Evolutionary conservation across 2,797 vertebrate species (phyloP), one percentile per base, ranked within the genome.

Genomic region (Aphelocoma californica): DNA sequence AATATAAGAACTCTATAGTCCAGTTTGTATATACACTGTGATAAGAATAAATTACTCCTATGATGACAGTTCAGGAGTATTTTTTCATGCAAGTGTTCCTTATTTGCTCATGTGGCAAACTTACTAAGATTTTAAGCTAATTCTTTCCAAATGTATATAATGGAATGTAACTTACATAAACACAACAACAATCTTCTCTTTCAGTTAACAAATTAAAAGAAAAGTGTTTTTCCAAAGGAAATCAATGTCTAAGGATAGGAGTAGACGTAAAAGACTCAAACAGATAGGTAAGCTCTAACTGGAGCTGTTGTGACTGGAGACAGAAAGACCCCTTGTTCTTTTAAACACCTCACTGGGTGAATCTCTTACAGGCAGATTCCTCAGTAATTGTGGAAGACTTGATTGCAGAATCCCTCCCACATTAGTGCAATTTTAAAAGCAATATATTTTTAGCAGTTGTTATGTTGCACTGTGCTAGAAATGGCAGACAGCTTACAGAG

Each of bases 171-270:
- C 44, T 81, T 91, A 6, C 1, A 51, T 75, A 75, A 93, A 71
- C 65, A 57, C 53, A 45, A 34, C 36, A 34, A 66, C 47, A 24
- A 17, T 61, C 53, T 81, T 92, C 90, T 94, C 53, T 92, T 94
- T 89, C 84, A 81, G 61, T 96, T 93, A 86, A 73, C 23, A 89
- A 85, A 89, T 82, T 65, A 53, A 81, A 85, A 90, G 54, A 38
- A 61, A 78, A 75, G 21, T 81, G 32, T 88, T 93, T 92, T 95
- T 92, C 75, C 58, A 58, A 81, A 93, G 86, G 50, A 88, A 95
- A 67, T 44, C 29, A 64, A 0, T 85, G 57, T 91, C 23, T 94
- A 88, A 93, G 84, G 67, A 89, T 92, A 95, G 62, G 66, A 92
- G 31, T 88, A 94, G 77, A 64, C 0, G 0, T 95, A 70, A 93